phyloP scores from a whole-genome alignment of 2,888 invertebrate genomes.

The Hyposoter didymator region DNA sequence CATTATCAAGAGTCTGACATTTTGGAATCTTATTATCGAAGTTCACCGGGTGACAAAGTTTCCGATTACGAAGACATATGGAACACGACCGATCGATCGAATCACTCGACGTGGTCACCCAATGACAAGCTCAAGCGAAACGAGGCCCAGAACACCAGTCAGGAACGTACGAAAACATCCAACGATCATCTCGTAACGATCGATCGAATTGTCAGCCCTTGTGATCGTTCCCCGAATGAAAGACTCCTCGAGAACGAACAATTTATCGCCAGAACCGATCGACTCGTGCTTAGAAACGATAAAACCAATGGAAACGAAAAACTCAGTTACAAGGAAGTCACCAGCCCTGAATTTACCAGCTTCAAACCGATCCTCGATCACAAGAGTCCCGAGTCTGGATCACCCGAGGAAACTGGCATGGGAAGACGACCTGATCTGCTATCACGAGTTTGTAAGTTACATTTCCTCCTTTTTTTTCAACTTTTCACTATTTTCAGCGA shows the following conservation, averaged over 20 bases:
- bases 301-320: conserved; percentile 78
- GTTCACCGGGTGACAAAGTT: conserved; percentile 95
- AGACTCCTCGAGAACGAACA: conserved; percentile 72
- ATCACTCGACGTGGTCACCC: conserved; percentile 81
- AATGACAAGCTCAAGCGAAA: conserved; percentile 75
- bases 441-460: conserved; percentile 82
- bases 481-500: background rate
- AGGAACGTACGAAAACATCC: conserved; percentile 73
- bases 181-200: conserved; percentile 73
- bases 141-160: conserved; percentile 68
- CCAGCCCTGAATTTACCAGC: conserved; percentile 82
- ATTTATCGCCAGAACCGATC: conserved; percentile 73
- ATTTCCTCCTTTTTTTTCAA: background rate
- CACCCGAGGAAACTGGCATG: conserved; percentile 78
- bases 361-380: conserved; percentile 80
- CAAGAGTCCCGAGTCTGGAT: conserved; percentile 75
- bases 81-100: conserved; percentile 85
- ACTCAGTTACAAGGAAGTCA: conserved; percentile 80
- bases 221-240: conserved; percentile 74
- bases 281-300: conserved; percentile 79
- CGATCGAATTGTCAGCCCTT: conserved; percentile 72
- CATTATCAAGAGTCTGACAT: conserved; percentile 91
- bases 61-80: conserved; percentile 98
- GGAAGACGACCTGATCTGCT: conserved; percentile 81
- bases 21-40: conserved; percentile 94